Evolutionary conservation across 2,888 invertebrate genomes (phyloP).

Genomic region (Aquatica leii): DNA sequence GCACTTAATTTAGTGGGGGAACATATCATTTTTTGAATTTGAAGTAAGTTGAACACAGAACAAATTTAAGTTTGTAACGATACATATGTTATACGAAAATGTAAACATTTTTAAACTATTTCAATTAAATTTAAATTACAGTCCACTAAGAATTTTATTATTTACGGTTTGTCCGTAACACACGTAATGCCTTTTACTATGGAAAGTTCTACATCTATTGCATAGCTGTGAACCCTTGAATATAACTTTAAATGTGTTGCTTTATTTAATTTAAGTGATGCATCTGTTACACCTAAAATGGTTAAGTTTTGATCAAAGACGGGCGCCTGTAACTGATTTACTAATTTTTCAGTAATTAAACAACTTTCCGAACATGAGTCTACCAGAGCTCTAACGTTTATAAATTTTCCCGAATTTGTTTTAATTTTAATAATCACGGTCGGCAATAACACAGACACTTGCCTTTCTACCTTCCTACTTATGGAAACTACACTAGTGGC

Average conservation of each 20-base stretch:
- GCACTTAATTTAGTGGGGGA: too few species aligned
- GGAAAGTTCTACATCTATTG: not conserved
- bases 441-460: slow-evolving; percentile 5
- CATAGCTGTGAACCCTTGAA: not conserved
- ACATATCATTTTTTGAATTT: too few species aligned
- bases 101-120: too few species aligned
- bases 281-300: slow-evolving; percentile 2
- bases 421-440: not conserved
- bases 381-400: not conserved
- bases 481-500: slow-evolving; percentile 1
- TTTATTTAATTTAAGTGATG: not conserved
- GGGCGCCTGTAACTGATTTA: not conserved
- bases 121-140: too few species aligned
- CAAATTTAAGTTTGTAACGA: too few species aligned
- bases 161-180: too few species aligned
- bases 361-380: slow-evolving; percentile 19
- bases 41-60: too few species aligned
- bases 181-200: slow-evolving; percentile 1
- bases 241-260: not conserved
- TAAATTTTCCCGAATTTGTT: not conserved
- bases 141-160: too few species aligned
- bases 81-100: too few species aligned
- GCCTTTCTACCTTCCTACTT: not conserved
- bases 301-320: not conserved
- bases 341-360: slow-evolving; percentile 14